Base-by-base conservation (phyloP, 2,888 invertebrate genomes). In the Iselma pallidipennis region DNA sequence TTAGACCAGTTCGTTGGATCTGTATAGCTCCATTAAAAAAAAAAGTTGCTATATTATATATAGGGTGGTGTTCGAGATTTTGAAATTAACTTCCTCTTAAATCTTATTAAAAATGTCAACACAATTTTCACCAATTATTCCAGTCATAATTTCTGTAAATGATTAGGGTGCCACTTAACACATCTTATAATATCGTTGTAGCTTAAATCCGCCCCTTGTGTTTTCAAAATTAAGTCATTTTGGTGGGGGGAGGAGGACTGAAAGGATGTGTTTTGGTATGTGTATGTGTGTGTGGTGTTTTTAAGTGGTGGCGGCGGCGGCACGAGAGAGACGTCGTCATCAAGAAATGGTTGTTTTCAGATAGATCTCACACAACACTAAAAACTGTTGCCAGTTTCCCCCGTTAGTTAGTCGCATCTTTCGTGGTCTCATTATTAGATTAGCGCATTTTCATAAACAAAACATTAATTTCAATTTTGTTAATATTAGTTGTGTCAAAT, bases 391-490 rank as follows among this genome's bases (percentile, higher is more conserved):
- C 74, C 74, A 76, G 77, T 75, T 75, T 76, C 71, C 73, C 72
- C 23, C 23, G 73, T 74, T 70, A 71, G 70, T 70, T 66, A 45
- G 45, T 45, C 45, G 69, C 69, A 73, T 74, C 73, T 56, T 45
- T 63, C 69, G 74, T 69, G 70, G 67, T 67, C 72, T 69, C 71
- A 72, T 78, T 76, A 78, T 78, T 77, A 76, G 72, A 77, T 78
- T 78, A 77, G 63, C 72, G 67, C 57, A 67, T 66, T 67, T 68
- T 19, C 28, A 63, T 78, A 80, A 80, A 79, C 78, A 77, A 71
- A 66, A 73, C 79, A 79, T 80, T 79, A 78, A 80, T 79, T 76
- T 77, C 72, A 77, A 79, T 79, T 77, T 77, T 79, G 74, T 77
- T 72, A 77, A 78, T 78, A 77, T 76, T 61, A 70, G 63, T 48